phyloP scores from a whole-genome alignment of 2,797 vertebrate genomes.

The Acrocephalus scirpaceus region DNA sequence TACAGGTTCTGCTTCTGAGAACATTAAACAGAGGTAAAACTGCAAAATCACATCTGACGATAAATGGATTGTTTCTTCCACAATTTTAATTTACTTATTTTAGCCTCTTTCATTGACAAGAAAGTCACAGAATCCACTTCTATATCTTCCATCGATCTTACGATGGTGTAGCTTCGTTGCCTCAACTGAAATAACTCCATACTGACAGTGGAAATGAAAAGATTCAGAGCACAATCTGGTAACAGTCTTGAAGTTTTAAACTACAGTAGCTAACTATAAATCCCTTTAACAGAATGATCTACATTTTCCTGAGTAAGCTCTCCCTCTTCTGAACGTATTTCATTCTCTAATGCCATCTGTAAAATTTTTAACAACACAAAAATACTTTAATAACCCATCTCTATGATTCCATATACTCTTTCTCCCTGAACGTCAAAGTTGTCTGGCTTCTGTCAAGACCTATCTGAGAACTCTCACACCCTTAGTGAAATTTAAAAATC shows the following conservation, averaged over 20 bases:
- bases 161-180: neutral
- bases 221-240: neutral
- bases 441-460: neutral
- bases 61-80: neutral
- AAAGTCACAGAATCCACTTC: neutral
- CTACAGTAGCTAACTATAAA: neutral
- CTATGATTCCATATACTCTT: neutral
- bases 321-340: neutral
- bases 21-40: neutral
- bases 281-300: neutral
- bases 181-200: neutral
- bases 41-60: neutral
- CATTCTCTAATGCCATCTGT: neutral
- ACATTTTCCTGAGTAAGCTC: neutral
- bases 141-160: neutral
- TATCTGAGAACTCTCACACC: neutral
- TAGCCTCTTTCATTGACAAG: neutral
- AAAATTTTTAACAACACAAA: neutral
- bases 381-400: neutral
- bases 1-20: neutral
- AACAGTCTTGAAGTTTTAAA: neutral
- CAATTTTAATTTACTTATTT: neutral
- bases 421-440: neutral
- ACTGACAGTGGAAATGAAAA: neutral
- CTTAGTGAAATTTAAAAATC: neutral